Base-by-base conservation (phyloP, 2,113 vertebrate species). In the Manacus vitellinus region DNA sequence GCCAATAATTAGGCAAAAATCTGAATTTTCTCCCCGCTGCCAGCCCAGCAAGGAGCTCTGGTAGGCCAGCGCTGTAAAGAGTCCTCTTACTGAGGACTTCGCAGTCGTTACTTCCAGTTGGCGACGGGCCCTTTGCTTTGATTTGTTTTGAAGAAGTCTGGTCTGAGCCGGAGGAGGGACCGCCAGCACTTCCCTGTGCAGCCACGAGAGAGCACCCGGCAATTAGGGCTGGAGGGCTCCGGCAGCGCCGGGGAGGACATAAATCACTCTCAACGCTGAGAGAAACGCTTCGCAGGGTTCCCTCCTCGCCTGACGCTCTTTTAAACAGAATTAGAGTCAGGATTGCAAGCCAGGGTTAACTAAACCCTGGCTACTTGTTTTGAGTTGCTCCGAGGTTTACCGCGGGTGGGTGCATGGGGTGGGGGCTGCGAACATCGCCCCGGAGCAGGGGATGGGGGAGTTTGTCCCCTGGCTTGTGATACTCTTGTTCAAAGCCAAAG, bases 191-290 rank as follows among this genome's bases (percentile, higher is more conserved):
- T 98, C 98, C 97, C 95, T 12, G 19, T 97, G 81, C 96, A 97
- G 94, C 98, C 98, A 98, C 98, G 96, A 98, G 98, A 98, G 98
- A 98, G 98, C 98, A 98, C 11, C 97, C 97, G 96, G 96, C 97
- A 98, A 97, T 98, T 97, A 77, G 98, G 92, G 88, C 97, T 97
- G 52, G 54, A 90, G 51, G 22, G 65, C 76, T 16, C 4, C 37
- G 15, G 10, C 66, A 7, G 52, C 83, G 61, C 77, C 31, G 63
- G 9, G 41, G 43, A 24, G n/a, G 61, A 25, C 90, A 31, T 14
- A 7, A 44, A 96, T 78, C 62, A 20, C 56, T 35, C 31, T 31
- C 70, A 6, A 4, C 12, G 6, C 94, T 33, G 10, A 10, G 47
- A 30, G 80, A 43, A 82, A 10, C 18, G 56, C 77, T 25, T 23